Percentiles rank a stretch among this genome's conserved stretches.
Conservation (phyloP, 1,140 invertebrate genomes). For the Sweltsa coloradensis region DNA sequence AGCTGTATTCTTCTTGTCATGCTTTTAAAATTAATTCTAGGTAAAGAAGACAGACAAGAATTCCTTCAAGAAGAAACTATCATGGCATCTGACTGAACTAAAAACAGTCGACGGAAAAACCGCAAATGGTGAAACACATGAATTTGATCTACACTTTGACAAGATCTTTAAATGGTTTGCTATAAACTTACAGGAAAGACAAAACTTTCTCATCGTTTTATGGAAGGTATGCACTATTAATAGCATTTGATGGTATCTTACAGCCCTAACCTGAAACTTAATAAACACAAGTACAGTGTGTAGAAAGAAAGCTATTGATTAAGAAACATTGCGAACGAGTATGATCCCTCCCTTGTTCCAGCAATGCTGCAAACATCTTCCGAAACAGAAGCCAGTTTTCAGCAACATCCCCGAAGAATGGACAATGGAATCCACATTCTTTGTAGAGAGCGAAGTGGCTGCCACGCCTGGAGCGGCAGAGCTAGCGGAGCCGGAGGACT, state of each 20-base stretch:
- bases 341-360: constrained; percentile 22
- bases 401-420: constrained; percentile 63
- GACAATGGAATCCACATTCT: constrained; percentile 38
- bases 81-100: constrained; percentile 64
- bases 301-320: constrained; percentile 30
- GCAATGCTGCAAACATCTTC: constrained; percentile 47
- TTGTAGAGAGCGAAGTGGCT: constrained; percentile 30
- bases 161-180: constrained; percentile 81
- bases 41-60: constrained; percentile 78
- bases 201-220: constrained; percentile 43
- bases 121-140: constrained; percentile 47
- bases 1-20: constrained; percentile 13
- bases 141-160: constrained; percentile 80
- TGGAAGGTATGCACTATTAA: constrained; percentile 37
- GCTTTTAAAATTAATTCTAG: constrained; percentile 26
- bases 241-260: background rate
- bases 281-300: constrained; percentile 19
- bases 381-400: constrained; percentile 63
- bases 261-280: background rate
- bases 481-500: constrained; percentile 43
- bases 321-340: no score
- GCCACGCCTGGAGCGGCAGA: constrained; percentile 24
- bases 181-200: constrained; percentile 61
- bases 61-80: constrained; percentile 68
- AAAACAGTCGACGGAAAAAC: constrained; percentile 67